These are phyloP conservation scores for Python bivittatus DNA, from an alignment of 2,113 vertebrate species.

Conservation along the genomic window DNA sequence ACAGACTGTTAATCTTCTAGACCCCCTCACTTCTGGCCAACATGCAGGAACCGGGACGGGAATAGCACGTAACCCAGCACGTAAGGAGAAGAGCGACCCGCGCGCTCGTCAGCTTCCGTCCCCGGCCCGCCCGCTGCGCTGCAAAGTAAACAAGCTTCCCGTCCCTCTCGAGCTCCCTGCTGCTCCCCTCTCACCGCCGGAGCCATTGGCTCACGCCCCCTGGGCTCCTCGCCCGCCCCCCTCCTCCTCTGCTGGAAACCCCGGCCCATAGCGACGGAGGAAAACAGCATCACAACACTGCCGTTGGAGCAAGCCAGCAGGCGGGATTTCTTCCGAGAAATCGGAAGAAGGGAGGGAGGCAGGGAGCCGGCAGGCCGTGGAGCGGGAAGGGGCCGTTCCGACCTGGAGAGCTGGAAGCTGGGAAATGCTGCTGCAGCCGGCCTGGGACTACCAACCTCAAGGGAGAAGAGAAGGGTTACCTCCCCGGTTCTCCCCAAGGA, in stretches of 20 bases:
- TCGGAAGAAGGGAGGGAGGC: conserved; percentile 36
- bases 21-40: neutral
- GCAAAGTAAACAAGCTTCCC: neutral
- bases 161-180: neutral
- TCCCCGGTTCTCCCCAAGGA: neutral
- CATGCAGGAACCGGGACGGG: neutral
- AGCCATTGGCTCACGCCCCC: conserved; percentile 11
- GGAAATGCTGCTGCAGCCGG: conserved; percentile 35
- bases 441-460: neutral
- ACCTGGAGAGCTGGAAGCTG: neutral
- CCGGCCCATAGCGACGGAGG: conserved; percentile 74
- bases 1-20: neutral
- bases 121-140: neutral
- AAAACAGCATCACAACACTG: conserved; percentile 76
- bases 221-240: conserved; percentile 17
- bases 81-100: neutral
- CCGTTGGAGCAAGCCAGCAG: conserved; percentile 59
- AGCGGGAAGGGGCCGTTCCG: neutral
- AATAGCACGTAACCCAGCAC: neutral
- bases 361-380: conserved; percentile 39
- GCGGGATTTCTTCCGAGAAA: conserved; percentile 67
- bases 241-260: conserved; percentile 63
- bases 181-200: neutral
- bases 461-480: no score
- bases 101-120: neutral